A percentile compares a stretch with the other conserved stretches of the same genome.
phyloP scores from a whole-genome alignment of 1,140 invertebrate species.

The Drosophila pseudoobscura region DNA sequence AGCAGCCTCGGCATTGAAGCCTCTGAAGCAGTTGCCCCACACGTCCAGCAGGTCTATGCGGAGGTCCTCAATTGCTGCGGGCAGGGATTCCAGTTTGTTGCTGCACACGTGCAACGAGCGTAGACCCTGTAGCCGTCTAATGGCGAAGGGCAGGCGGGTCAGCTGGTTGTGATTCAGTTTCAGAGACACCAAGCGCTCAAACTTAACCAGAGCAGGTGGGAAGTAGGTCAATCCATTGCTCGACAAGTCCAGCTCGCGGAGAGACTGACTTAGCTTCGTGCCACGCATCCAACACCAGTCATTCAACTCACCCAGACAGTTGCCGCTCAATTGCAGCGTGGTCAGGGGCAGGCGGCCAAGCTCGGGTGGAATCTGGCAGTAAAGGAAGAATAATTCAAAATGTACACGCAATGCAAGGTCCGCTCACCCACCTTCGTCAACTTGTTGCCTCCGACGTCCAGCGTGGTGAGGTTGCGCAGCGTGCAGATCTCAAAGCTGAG shows the following conservation, averaged over 20 bases:
- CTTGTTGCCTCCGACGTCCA: slow-evolving; percentile 92
- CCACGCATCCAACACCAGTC: slow-evolving; percentile 88
- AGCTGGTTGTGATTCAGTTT: slow-evolving; percentile 87
- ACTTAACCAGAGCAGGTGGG: slow-evolving; percentile 80
- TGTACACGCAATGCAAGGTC: background rate
- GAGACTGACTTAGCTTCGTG: slow-evolving; percentile 72
- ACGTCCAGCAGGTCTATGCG: slow-evolving; percentile 70
- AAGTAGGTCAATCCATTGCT: slow-evolving; percentile 70
- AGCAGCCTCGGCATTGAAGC: slow-evolving; percentile 50
- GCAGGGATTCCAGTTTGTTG: slow-evolving; percentile 85
- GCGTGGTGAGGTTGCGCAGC: slow-evolving; percentile 86
- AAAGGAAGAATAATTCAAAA: background rate
- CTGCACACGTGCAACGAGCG: slow-evolving; percentile 83
- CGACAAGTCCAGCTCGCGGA: slow-evolving; percentile 71
- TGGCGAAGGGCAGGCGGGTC: slow-evolving; percentile 85
- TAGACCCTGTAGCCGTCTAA: slow-evolving; percentile 86
- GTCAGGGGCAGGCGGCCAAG: slow-evolving; percentile 87
- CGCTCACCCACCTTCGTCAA: slow-evolving; percentile 84
- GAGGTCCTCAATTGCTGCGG: slow-evolving; percentile 72
- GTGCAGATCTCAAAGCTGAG: slow-evolving; percentile 88
- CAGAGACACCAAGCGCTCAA: slow-evolving; percentile 84
- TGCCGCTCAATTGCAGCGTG: slow-evolving; percentile 89
- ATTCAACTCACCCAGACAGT: slow-evolving; percentile 86
- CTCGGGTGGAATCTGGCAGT: slow-evolving; percentile 87
- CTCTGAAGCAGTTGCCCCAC: slow-evolving; percentile 75